Base-by-base conservation (phyloP, 2,113 vertebrate genomes). In the Menura novaehollandiae region DNA sequence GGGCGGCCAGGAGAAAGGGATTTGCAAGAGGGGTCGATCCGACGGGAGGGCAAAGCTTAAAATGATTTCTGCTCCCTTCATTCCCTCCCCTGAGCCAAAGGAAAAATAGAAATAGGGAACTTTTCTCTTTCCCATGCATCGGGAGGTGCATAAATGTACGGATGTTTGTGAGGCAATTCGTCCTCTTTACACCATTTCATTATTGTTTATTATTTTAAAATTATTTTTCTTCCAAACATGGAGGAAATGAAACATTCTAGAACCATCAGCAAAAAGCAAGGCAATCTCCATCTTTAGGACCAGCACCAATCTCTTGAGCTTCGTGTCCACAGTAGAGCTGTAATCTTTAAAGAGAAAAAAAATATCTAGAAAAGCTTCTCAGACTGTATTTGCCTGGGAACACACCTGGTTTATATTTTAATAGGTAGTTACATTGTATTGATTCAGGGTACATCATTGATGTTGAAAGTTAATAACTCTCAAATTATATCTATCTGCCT, bases 381-480 rank as follows among this genome's bases (percentile, higher is more conserved):
- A 83, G 95, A 78, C 73, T 93, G 44, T 56, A 91, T 97, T 95
- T 96, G 91, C 87, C 76, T 94, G 94, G 43, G 91, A 96, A 96
- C 91, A 91, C 86, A 96, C 94, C 92, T 95, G 94, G 92, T 92
- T 97, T 97, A 93, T 94, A 85, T 97, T 95, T 93, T 95, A 96
- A 92, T 96, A 91, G 91, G 72, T 91, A 87, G 88, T 94, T 93
- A 87, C 41, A 78, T 92, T 97, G 91, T 96, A 97, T 96, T 96
- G 96, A 96, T 96, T 96, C 92, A 96, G 88, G 80, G 92, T 84
- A 94, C 96, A 92, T 95, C 93, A 92, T 11, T 94, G 92, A 94
- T 96, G 95, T 87, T 96, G 93, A 89, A 96, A 96, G 96, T 96
- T 96, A 97, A 96, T 97, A 97, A 96, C 93, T 94, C 94, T 97